Evolutionary conservation across 2,797 vertebrate genomes (phyloP), one percentile per base, ranked within the genome.

Genomic region (Arnoldichthys spilopterus): DNA sequence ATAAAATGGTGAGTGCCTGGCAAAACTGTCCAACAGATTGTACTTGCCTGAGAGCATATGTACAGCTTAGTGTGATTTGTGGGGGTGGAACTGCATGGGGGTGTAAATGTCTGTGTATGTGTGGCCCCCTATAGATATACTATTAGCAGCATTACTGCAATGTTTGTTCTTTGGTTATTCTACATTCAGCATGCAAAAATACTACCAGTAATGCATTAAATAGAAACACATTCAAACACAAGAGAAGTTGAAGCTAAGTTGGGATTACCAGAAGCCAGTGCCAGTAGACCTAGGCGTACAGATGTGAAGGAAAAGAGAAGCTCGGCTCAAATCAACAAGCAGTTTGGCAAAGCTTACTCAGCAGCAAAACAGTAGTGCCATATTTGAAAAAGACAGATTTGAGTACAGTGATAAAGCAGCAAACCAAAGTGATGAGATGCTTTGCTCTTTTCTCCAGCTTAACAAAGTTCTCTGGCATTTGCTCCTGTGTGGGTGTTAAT

Each of bases 1-100:
- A 99, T 88, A 98, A 97, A 89, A 97, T 98, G 96, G 96, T 98
- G 89, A 92, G 95, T 89, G 86, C 77, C 67, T 40, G 58, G 45
- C n/a, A 22, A 28, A 58, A 11, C 73, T 76, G 58, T 22, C 20
- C 47, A 53, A 51, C 47, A 51, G 59, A n/a, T 32, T 73, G 72
- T 32, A 37, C 20, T 22, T 28, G 72, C 68, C 51, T 71, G 45
- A 61, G 43, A 73, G 12, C 70, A 73, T 79, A 67, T 66, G 61
- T 56, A 58, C 51, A 58, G 24, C 61, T 78, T 30, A 56, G 28
- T 72, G 45, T 78, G 34, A 32, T 56, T n/a, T 69, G 40, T 61
- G 28, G 30, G 16, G 37, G 58, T 71, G 76, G 53, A 22, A 37
- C 32, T 63, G 58, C 32, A 63, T 62, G 28, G 26, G 8, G 22